A percentile compares a stretch with the other conserved stretches of the same genome.
These are phyloP conservation scores for Antedon bifida DNA, from an alignment of 35 echinoderm and acorn worm genomes.

Conservation along the genomic window DNA sequence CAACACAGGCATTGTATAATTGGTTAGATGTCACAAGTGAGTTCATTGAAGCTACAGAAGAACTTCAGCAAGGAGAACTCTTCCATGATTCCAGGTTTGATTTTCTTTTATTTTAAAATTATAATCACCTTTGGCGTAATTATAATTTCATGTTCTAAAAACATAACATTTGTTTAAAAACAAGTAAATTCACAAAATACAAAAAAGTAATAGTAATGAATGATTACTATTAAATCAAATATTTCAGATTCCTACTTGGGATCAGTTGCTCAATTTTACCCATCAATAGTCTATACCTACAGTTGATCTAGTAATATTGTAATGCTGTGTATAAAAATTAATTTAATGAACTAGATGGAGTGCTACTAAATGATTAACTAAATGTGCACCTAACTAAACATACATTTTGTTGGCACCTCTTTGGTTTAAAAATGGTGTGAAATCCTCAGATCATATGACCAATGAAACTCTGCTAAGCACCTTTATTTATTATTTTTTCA, in stretches of 20 bases:
- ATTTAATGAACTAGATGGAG: too few relatives aligned
- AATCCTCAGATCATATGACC: too few relatives aligned
- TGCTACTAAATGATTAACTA: too few relatives aligned
- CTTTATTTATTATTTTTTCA: slow-evolving; percentile 8
- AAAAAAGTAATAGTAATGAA: not conserved
- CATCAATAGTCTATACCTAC: too few relatives aligned
- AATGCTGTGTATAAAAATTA: too few relatives aligned
- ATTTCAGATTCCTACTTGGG: too few relatives aligned
- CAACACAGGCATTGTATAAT: slow-evolving; percentile 15
- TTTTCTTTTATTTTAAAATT: not conserved
- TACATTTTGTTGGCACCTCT: too few relatives aligned
- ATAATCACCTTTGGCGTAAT: not conserved
- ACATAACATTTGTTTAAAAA: not conserved
- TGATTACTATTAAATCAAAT: too few relatives aligned
- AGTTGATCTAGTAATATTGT: too few relatives aligned
- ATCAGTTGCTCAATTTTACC: too few relatives aligned
- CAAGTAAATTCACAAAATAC: not conserved
- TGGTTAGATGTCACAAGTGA: slow-evolving; percentile 81
- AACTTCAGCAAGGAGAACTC: slow-evolving; percentile 70
- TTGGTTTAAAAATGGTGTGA: too few relatives aligned
- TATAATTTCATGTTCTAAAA: not conserved
- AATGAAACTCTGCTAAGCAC: not conserved
- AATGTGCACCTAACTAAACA: too few relatives aligned
- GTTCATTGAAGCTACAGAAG: slow-evolving; percentile 49
- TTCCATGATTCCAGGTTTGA: slow-evolving; percentile 81